Evolutionary conservation across 2,888 invertebrate genomes (phyloP).

Genomic region (Cyrtodaria siliqua): DNA sequence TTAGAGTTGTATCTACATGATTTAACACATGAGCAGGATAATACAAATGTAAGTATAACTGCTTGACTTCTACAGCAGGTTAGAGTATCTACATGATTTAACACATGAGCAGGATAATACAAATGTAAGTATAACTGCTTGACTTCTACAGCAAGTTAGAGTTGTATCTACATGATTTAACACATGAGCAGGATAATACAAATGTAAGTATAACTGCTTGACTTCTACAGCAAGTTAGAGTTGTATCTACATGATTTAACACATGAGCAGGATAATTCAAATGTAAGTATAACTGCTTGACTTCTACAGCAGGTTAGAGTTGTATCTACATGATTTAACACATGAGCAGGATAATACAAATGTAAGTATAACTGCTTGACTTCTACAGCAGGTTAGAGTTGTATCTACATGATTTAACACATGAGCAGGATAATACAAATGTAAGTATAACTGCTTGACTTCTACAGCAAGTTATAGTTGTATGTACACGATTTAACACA

Average conservation of each 20-base stretch:
- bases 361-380: too few relatives aligned
- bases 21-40: constrained; percentile 88
- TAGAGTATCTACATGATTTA: constrained; percentile 94
- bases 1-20: constrained; percentile 95
- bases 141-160: constrained; percentile 95
- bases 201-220: constrained; percentile 79
- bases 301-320: constrained; percentile 95
- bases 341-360: constrained; percentile 80
- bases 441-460: too few relatives aligned
- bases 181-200: constrained; percentile 82
- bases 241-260: constrained; percentile 94
- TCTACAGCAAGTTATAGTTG: constrained; percentile 95
- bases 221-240: constrained; percentile 95
- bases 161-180: constrained; percentile 94
- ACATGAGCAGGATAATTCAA: constrained; percentile 80
- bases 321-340: constrained; percentile 93
- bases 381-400: constrained; percentile 95
- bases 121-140: constrained; percentile 78
- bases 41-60: constrained; percentile 76
- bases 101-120: constrained; percentile 84
- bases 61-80: too few relatives aligned
- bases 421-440: constrained; percentile 80
- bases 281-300: constrained; percentile 80
- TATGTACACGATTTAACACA: constrained; percentile 92
- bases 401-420: constrained; percentile 92